Conservation (phyloP, 2,888 invertebrate species). For the Dolomedes plantarius region DNA sequence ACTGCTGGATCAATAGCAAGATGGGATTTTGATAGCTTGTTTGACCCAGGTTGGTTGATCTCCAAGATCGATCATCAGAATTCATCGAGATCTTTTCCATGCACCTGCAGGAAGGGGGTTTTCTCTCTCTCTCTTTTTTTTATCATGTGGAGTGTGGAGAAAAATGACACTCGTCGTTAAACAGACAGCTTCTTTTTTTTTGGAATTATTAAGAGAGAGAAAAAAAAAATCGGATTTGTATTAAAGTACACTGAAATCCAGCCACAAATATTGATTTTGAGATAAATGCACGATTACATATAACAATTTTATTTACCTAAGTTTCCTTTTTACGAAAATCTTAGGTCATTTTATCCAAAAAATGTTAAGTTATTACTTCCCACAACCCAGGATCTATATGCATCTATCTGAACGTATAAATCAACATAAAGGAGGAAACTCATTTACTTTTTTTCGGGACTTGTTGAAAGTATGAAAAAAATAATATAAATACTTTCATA, state of each 20-base stretch:
- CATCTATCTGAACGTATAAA: no score
- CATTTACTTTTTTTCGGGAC: no score
- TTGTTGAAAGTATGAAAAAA: no score
- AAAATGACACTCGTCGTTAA: slow-evolving; percentile 9
- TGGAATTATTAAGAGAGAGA: no score
- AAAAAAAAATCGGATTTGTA: neutral
- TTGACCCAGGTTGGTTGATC: slow-evolving; percentile 46
- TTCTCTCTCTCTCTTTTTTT: neutral
- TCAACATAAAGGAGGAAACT: no score
- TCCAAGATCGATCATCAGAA: slow-evolving; percentile 58
- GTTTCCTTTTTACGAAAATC: no score
- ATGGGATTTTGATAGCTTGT: slow-evolving; percentile 67
- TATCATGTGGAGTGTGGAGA: neutral
- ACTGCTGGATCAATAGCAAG: slow-evolving; percentile 35
- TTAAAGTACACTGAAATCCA: neutral
- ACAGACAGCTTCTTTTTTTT: neutral
- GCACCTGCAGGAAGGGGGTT: slow-evolving; percentile 47
- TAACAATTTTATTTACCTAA: no score
- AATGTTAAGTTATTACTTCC: no score
- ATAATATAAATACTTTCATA: no score
- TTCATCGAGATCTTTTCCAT: slow-evolving; percentile 55
- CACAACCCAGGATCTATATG: no score
- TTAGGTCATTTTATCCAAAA: no score
- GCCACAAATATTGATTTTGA: neutral
- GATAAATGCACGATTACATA: no score